These are phyloP conservation scores for Hydrozoanthus tunicans DNA, from an alignment of 64 coral and sea anemone species.

Conservation along the genomic window DNA sequence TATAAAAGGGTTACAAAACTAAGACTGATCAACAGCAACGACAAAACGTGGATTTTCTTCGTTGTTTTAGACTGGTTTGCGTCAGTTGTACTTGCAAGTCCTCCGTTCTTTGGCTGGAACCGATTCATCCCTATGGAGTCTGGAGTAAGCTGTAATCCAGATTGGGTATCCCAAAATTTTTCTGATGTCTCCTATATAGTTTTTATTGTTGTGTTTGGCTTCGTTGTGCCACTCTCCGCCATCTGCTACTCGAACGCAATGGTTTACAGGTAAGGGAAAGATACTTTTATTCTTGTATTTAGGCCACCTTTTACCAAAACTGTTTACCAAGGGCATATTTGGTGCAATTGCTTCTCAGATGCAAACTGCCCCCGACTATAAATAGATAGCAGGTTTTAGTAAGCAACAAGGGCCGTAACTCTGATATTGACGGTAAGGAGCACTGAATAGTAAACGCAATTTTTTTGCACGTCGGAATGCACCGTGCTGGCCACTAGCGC, in stretches of 20 bases:
- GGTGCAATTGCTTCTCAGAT: too few relatives aligned
- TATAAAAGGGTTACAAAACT: constrained; percentile 40
- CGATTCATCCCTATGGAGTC: constrained; percentile 33
- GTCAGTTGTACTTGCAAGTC: constrained; percentile 23
- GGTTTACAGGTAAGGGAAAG: constrained; percentile 42
- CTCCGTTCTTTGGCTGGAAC: constrained; percentile 63
- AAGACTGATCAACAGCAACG: neutral
- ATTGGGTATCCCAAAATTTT: constrained; percentile 11
- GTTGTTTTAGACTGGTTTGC: constrained; percentile 29
- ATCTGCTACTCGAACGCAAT: constrained; percentile 8
- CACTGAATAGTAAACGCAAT: too few relatives aligned
- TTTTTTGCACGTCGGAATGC: too few relatives aligned
- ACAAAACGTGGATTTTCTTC: constrained; percentile 3
- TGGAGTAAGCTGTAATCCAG: constrained; percentile 39
- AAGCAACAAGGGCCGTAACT: too few relatives aligned
- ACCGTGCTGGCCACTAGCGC: too few relatives aligned
- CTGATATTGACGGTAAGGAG: too few relatives aligned
- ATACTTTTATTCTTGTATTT: too few relatives aligned
- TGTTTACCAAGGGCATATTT: neutral
- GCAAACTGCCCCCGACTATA: too few relatives aligned
- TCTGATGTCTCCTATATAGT: constrained; percentile 27
- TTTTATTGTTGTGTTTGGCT: constrained; percentile 46
- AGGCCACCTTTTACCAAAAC: too few relatives aligned
- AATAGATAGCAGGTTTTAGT: neutral
- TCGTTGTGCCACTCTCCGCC: constrained; percentile 31